Percentiles rank a stretch among this genome's conserved stretches.
These are phyloP conservation scores for Lytechinus pictus DNA, from an alignment of 35 echinoderm and acorn worm genomes.

Conservation along the genomic window DNA sequence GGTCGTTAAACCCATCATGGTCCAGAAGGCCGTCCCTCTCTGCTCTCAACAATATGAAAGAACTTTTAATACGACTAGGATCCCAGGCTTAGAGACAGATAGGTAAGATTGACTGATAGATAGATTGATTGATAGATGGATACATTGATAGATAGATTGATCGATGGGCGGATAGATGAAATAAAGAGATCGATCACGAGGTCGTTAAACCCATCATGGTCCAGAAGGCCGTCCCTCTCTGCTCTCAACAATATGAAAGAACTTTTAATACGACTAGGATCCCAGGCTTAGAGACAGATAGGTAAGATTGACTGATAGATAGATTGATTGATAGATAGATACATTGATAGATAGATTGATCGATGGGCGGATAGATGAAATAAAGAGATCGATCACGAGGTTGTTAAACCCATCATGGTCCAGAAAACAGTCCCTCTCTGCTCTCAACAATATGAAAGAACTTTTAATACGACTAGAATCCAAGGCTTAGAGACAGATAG, in stretches of 20 bases:
- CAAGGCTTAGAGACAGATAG: constrained; percentile 89
- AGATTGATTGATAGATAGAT: neutral
- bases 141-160: too few relatives aligned
- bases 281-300: constrained; percentile 89
- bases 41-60: constrained; percentile 98
- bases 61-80: constrained; percentile 92
- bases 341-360: too few relatives aligned
- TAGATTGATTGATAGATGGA: neutral
- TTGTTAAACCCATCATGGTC: constrained; percentile 77
- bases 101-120: constrained; percentile 37
- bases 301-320: constrained; percentile 17
- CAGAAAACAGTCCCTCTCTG: constrained; percentile 78
- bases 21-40: constrained; percentile 71
- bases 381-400: constrained; percentile 41
- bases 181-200: constrained; percentile 38
- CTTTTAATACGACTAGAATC: constrained; percentile 94
- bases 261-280: constrained; percentile 95
- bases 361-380: neutral
- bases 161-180: neutral
- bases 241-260: constrained; percentile 95
- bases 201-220: constrained; percentile 77
- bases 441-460: constrained; percentile 93
- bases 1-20: constrained; percentile 75
- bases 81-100: constrained; percentile 90
- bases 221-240: constrained; percentile 74